These are phyloP conservation scores for Mus caroli DNA, from an alignment of 2,797 vertebrate species.

Conservation along the genomic window DNA sequence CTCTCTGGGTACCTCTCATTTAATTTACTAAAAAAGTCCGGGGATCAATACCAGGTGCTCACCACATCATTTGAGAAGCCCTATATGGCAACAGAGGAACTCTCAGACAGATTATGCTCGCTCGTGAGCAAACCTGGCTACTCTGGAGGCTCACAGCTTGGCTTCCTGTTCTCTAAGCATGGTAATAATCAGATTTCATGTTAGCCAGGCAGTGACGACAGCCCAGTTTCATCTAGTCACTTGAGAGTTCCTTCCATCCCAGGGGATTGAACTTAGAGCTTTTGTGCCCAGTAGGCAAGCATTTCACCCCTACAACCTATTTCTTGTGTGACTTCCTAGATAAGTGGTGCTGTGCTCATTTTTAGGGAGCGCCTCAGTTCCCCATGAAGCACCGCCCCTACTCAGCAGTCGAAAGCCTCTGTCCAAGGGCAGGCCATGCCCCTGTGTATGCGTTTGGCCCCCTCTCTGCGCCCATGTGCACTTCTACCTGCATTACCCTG, in stretches of 20 bases:
- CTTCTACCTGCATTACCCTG: neutral
- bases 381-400: neutral
- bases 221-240: conserved; percentile 48
- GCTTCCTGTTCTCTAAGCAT: conserved; percentile 78
- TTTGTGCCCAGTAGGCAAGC: neutral
- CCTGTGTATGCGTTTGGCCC: neutral
- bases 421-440: neutral
- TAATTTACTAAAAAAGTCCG: conserved; percentile 84
- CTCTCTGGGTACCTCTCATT: conserved; percentile 82
- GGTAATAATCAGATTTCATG: conserved; percentile 81
- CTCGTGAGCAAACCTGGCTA: conserved; percentile 86
- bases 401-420: neutral
- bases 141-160: conserved; percentile 80
- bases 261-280: neutral
- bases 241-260: conserved; percentile 39
- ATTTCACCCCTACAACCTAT: no score
- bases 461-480: neutral
- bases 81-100: conserved; percentile 88
- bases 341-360: neutral
- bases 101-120: conserved; percentile 86
- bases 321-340: neutral
- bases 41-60: conserved; percentile 75
- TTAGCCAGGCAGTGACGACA: conserved; percentile 78
- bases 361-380: neutral
- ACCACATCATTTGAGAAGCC: conserved; percentile 89